Evolutionary conservation across 2,888 invertebrate genomes (phyloP).

Genomic region (Amphipoea oculea): DNA sequence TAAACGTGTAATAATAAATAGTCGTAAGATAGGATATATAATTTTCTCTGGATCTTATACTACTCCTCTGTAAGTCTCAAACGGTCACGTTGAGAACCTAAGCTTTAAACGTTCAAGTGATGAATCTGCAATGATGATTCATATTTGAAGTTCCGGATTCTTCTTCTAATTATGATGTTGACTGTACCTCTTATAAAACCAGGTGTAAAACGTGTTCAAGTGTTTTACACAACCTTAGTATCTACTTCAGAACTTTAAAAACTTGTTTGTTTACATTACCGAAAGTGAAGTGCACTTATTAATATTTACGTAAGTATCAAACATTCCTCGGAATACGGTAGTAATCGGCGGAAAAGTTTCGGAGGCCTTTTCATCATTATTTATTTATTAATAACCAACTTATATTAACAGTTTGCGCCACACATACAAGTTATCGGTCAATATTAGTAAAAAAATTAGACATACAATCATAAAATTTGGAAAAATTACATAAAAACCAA

Average conservation of each 20-base stretch:
- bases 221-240: not conserved
- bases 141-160: not conserved
- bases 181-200: slow-evolving; percentile 11
- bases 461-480: not conserved
- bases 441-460: not conserved
- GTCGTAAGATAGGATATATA: not conserved
- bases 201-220: slow-evolving; percentile 2
- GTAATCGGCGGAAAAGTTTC: not conserved
- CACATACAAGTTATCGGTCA: not conserved
- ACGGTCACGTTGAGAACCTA: not conserved
- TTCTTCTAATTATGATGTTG: not conserved
- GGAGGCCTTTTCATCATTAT: not conserved
- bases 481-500: not conserved
- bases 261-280: slow-evolving; percentile 4
- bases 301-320: not conserved
- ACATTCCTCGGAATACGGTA: not conserved
- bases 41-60: not conserved
- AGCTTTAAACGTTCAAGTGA: not conserved
- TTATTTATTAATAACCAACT: not conserved
- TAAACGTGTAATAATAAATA: too few species aligned
- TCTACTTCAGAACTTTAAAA: slow-evolving; percentile 13
- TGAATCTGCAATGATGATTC: not conserved
- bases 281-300: not conserved
- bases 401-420: not conserved
- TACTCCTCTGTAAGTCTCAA: not conserved